Evolutionary conservation across 2,888 invertebrate species (phyloP).

Genomic region (Caradrina kadenii): DNA sequence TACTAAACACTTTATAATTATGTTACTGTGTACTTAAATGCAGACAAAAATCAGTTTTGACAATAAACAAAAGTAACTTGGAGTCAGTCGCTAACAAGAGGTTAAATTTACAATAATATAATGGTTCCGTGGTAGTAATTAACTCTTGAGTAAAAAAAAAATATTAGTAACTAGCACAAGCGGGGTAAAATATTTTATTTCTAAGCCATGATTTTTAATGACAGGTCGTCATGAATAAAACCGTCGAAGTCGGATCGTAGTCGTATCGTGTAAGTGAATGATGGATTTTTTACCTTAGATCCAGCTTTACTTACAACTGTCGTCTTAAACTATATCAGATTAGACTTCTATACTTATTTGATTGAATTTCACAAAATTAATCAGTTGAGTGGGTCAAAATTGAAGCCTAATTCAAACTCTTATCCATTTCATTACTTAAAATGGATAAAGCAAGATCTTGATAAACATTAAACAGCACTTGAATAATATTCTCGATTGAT

Average conservation of each 20-base stretch:
- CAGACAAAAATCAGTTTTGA: too few species aligned
- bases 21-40: too few species aligned
- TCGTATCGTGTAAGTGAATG: neutral
- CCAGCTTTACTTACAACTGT: neutral
- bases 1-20: too few species aligned
- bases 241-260: slow-evolving; percentile 1
- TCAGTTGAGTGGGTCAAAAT: slow-evolving; percentile 5
- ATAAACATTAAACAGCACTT: neutral
- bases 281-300: neutral
- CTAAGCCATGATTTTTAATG: neutral
- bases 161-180: neutral
- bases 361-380: slow-evolving; percentile 22
- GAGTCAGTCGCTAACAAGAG: neutral
- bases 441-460: neutral
- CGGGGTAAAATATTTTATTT: neutral
- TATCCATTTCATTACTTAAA: neutral
- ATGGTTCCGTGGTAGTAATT: neutral
- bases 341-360: neutral
- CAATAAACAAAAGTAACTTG: neutral
- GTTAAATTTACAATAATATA: neutral
- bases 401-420: slow-evolving; percentile 6
- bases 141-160: neutral
- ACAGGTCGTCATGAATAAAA: slow-evolving; percentile 8
- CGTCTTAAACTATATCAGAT: neutral
- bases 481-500: neutral